Conservation (phyloP, 2,113 vertebrate genomes). For the Mystacornis crossleyi region DNA sequence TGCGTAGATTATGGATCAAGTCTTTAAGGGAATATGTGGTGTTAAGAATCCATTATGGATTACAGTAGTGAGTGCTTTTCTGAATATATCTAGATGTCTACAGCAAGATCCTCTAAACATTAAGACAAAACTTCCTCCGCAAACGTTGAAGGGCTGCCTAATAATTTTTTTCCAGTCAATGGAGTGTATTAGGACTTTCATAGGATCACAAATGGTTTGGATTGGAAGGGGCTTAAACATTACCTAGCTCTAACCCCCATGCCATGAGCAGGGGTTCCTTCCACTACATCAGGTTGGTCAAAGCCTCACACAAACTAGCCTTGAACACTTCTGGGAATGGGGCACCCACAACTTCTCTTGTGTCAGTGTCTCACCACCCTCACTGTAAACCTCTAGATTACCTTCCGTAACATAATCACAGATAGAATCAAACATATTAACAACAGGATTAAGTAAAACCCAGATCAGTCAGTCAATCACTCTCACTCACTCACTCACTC, state of each 20-base stretch:
- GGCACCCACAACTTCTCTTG: not conserved
- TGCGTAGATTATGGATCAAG: not conserved
- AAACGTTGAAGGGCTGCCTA: not conserved
- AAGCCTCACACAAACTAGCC: not conserved
- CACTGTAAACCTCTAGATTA: not conserved
- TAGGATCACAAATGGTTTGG: not conserved
- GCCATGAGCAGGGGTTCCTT: not conserved
- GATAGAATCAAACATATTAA: not conserved
- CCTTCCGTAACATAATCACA: not conserved
- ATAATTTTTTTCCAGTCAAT: not conserved
- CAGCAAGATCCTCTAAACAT: not conserved
- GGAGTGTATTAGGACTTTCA: not conserved
- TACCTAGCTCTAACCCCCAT: not conserved
- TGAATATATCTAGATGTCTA: not conserved
- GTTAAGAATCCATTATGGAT: not conserved
- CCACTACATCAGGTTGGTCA: not conserved
- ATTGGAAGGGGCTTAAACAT: not conserved
- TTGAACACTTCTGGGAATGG: not conserved
- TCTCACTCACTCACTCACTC: constrained; percentile 39
- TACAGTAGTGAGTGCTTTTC: not conserved
- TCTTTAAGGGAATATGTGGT: not conserved
- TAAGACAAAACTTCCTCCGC: not conserved
- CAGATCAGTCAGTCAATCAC: constrained; percentile 41
- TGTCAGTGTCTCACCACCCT: not conserved
- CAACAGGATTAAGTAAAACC: not conserved